phyloP scores from a whole-genome alignment of 2,888 invertebrate genomes.

The Eucera pruinosa region DNA sequence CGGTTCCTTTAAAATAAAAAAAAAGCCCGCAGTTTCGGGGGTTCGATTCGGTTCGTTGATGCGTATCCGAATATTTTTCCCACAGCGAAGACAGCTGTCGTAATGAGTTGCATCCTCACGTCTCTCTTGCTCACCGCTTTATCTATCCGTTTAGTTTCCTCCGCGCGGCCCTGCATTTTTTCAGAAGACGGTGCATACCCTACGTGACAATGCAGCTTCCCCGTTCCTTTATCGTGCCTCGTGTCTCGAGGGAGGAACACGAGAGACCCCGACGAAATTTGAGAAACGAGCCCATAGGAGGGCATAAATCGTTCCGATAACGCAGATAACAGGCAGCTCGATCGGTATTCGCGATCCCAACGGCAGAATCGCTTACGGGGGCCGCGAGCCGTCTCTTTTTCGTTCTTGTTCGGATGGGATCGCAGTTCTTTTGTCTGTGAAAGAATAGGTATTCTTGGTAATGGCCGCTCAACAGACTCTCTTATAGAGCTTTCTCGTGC shows the following conservation, averaged over 20 bases:
- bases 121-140: conserved; percentile 55
- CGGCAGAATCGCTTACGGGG: conserved; percentile 26
- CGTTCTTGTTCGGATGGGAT: conserved; percentile 2
- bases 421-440: conserved; percentile 22
- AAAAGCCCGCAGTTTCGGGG: conserved; percentile 57
- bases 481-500: conserved; percentile 5
- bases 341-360: conserved; percentile 62
- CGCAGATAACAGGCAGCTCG: conserved; percentile 55
- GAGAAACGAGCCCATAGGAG: conserved; percentile 67
- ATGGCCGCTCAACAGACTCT: conserved; percentile 10
- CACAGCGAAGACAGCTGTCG: conserved; percentile 82
- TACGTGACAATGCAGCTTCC: conserved; percentile 80
- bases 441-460: conserved; percentile 28
- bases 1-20: conserved; percentile 46
- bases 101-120: conserved; percentile 84
- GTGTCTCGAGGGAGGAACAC: conserved; percentile 20
- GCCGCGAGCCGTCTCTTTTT: conserved; percentile 5
- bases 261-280: conserved; percentile 59
- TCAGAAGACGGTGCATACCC: conserved; percentile 59
- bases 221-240: conserved; percentile 63
- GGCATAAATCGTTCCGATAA: conserved; percentile 67
- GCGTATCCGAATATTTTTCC: conserved; percentile 78
- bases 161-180: conserved; percentile 51
- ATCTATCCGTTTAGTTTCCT: conserved; percentile 42
- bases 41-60: conserved; percentile 65